Conservation (phyloP, 2,113 vertebrate genomes). For the Aleadryas rufinucha region DNA sequence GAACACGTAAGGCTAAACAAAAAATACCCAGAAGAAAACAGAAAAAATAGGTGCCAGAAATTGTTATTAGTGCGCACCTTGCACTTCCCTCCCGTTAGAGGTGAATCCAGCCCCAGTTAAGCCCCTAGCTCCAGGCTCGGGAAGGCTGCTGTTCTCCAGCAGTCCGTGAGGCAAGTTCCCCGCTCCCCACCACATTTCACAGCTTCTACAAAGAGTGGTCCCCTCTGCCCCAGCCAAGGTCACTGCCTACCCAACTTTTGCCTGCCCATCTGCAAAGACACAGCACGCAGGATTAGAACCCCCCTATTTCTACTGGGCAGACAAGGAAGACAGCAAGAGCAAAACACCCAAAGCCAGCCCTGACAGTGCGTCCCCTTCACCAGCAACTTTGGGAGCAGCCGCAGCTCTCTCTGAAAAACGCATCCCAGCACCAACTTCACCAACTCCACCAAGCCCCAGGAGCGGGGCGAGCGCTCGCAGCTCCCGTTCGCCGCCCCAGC, state of each 20-base stretch:
- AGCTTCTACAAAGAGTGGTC: neutral
- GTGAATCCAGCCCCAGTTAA: neutral
- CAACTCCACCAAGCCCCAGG: neutral
- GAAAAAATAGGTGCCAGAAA: neutral
- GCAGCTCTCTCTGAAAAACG: neutral
- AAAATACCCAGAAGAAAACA: neutral
- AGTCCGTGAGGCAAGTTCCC: neutral
- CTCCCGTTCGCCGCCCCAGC: neutral
- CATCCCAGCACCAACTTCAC: neutral
- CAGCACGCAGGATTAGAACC: neutral
- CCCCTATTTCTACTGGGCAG: neutral
- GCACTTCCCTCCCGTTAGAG: neutral
- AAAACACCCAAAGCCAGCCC: neutral
- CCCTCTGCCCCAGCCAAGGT: neutral
- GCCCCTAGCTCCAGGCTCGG: neutral
- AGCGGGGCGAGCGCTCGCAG: neutral
- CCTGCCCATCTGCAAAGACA: neutral
- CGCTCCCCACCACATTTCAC: neutral
- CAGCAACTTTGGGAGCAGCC: neutral
- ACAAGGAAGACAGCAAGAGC: neutral
- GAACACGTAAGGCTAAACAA: neutral
- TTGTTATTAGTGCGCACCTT: fast-evolving
- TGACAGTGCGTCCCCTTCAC: neutral
- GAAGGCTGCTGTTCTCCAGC: neutral
- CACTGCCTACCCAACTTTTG: neutral